These are phyloP conservation scores for Tachina lurida DNA, from an alignment of 2,888 invertebrate species.

Conservation along the genomic window DNA sequence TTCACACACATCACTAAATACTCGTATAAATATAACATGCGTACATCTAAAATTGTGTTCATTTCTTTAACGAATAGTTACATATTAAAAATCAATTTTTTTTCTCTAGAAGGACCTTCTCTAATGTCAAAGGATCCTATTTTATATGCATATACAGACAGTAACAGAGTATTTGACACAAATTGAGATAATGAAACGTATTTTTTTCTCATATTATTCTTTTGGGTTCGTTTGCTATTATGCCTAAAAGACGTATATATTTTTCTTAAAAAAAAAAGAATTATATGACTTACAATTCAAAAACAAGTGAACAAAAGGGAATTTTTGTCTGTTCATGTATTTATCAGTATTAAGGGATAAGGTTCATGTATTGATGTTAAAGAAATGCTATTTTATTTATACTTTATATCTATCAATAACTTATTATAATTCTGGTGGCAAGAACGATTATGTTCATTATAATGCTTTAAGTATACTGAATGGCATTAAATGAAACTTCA, in stretches of 20 bases:
- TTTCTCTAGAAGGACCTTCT: neutral
- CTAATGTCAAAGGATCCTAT: neutral
- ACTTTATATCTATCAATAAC: neutral
- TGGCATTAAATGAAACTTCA: conserved; percentile 37
- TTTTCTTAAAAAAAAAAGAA: neutral
- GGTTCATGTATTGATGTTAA: conserved; percentile 37
- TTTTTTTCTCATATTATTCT: conserved; percentile 7
- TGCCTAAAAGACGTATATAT: neutral
- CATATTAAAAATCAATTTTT: conserved; percentile 44
- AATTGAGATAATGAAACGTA: conserved; percentile 65
- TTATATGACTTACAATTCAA: neutral
- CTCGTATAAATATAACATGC: neutral
- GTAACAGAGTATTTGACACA: conserved; percentile 60
- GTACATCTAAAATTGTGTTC: neutral
- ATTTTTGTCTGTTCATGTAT: neutral
- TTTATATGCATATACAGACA: conserved; percentile 22
- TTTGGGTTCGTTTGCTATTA: neutral
- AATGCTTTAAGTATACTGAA: conserved; percentile 1
- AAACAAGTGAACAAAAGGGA: neutral
- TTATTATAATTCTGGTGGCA: conserved; percentile 4
- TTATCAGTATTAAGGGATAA: conserved; percentile 29
- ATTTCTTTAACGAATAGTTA: neutral
- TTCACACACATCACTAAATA: conserved; percentile 1
- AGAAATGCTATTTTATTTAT: conserved; percentile 14
- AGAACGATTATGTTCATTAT: neutral